phyloP scores from a whole-genome alignment of 2,113 vertebrate genomes.

The Alligator mississippiensis region DNA sequence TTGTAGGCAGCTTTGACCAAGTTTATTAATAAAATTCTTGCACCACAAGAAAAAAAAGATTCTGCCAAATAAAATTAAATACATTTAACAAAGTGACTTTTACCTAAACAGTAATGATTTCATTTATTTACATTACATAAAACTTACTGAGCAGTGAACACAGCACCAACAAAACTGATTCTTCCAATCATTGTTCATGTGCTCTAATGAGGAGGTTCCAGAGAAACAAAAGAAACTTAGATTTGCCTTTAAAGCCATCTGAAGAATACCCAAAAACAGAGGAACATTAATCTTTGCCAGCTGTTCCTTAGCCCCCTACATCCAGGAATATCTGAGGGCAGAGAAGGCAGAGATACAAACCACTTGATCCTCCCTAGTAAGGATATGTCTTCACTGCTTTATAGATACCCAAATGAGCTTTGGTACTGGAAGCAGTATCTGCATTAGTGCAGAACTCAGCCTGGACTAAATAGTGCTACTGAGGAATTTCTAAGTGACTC shows the following conservation, averaged over 20 bases:
- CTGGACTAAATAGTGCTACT: too few species aligned
- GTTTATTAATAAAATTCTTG: background rate
- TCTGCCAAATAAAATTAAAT: background rate
- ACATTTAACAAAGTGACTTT: background rate
- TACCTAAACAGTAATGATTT: background rate
- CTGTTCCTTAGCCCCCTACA: background rate
- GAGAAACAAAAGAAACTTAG: background rate
- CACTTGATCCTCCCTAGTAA: background rate
- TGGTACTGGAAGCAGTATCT: too few species aligned
- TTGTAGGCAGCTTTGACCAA: background rate
- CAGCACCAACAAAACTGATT: background rate
- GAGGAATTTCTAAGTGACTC: background rate
- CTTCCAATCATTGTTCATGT: background rate
- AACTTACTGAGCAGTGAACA: background rate
- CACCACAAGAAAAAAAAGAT: background rate
- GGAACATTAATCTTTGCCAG: background rate
- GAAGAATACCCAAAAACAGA: background rate
- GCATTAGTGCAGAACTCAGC: too few species aligned
- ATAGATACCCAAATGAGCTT: too few species aligned
- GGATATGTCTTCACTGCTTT: too few species aligned
- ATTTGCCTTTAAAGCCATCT: background rate
- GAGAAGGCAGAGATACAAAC: background rate
- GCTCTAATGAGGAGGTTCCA: background rate
- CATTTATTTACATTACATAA: background rate
- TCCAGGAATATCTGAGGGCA: background rate